Percentiles rank a stretch among this genome's conserved stretches.
Evolutionary conservation across 2,797 vertebrate species (phyloP).

Genomic region (Numenius phaeopus): DNA sequence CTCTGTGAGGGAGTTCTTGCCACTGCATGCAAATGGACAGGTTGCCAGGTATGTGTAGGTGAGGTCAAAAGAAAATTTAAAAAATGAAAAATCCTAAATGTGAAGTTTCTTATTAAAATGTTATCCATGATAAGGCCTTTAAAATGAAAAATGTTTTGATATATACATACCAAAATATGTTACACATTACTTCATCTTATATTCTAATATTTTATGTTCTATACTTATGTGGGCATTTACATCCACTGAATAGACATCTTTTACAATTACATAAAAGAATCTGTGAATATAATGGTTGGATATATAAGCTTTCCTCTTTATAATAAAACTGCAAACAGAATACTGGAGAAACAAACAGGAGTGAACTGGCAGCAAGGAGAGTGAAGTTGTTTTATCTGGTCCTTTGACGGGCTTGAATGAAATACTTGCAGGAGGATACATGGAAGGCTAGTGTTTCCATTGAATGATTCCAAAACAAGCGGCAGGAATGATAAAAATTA

Average conservation of each 20-base stretch:
- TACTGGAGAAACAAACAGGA: not conserved
- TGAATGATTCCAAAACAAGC: not conserved
- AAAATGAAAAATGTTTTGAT: not conserved
- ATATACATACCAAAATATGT: not conserved
- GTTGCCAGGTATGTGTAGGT: not conserved
- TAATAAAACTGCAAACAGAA: not conserved
- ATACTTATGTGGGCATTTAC: not conserved
- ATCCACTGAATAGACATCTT: not conserved
- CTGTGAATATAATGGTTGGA: fast-evolving
- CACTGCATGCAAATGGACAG: not conserved
- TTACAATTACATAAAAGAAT: not conserved
- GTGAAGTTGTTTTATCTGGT: not conserved
- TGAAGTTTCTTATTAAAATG: not conserved
- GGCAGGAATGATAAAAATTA: not conserved
- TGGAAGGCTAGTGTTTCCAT: not conserved
- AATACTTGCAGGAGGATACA: not conserved
- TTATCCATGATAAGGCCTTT: not conserved
- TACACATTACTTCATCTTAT: not conserved
- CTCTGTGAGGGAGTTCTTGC: not conserved
- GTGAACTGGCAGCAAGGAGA: not conserved
- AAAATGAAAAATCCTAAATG: fast-evolving
- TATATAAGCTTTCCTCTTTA: not conserved
- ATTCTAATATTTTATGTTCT: not conserved
- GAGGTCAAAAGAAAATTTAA: not conserved
- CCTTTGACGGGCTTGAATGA: not conserved